These are phyloP conservation scores for Argopecten irradians DNA, from an alignment of 1,140 invertebrate genomes.

Conservation along the genomic window DNA sequence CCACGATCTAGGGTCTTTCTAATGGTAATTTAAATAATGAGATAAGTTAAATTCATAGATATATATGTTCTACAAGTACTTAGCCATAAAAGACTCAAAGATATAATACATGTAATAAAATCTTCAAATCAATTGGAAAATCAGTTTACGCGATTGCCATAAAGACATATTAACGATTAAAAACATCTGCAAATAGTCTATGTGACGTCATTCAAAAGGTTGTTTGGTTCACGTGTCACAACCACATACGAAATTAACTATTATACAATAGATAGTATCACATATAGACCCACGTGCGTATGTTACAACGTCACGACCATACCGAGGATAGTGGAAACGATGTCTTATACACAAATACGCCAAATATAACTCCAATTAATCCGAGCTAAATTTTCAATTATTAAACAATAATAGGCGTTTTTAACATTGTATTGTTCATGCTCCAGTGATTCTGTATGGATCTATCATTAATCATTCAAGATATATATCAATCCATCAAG, in stretches of 20 bases:
- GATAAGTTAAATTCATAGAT: neutral
- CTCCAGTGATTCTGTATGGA: neutral
- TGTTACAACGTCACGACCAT: neutral
- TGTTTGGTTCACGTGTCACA: neutral
- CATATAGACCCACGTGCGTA: neutral
- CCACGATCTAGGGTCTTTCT: neutral
- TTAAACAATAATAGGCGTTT: neutral
- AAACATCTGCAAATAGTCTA: neutral
- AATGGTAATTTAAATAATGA: neutral
- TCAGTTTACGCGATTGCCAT: neutral
- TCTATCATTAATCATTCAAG: neutral
- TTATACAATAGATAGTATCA: neutral
- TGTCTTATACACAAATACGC: neutral
- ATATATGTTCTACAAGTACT: too few species aligned
- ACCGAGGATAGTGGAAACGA: neutral
- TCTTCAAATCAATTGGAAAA: neutral
- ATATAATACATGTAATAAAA: neutral
- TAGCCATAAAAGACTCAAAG: neutral
- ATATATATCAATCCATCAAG: neutral
- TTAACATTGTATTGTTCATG: neutral
- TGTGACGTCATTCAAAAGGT: neutral
- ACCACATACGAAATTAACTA: neutral
- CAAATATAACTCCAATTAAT: neutral
- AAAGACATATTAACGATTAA: neutral
- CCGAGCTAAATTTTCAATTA: neutral